Evolutionary conservation across 2,888 invertebrate species (phyloP).

Genomic region (Lepidonotus clava): DNA sequence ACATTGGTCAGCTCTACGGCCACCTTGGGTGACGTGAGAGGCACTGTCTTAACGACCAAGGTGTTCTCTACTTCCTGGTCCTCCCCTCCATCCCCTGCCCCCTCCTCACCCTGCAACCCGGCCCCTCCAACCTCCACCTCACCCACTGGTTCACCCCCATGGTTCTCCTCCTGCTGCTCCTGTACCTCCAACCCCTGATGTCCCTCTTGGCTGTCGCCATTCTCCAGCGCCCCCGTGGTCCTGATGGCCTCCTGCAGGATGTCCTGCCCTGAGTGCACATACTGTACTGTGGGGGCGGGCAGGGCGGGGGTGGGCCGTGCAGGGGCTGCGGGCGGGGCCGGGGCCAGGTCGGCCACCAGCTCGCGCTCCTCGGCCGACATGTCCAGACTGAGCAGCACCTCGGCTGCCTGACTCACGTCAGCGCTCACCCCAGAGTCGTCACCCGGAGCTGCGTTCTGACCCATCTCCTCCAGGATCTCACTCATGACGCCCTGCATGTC

Average conservation of each 20-base stretch:
- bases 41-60: neutral
- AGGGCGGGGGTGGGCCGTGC: neutral
- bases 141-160: neutral
- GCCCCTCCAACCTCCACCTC: neutral
- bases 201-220: neutral
- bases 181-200: neutral
- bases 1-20: conserved; percentile 34
- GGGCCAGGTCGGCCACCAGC: neutral
- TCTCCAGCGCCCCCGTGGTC: neutral
- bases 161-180: neutral
- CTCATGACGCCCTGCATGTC: conserved; percentile 46
- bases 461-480: conserved; percentile 45
- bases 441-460: neutral
- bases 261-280: neutral
- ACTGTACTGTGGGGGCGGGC: neutral
- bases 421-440: conserved; percentile 40
- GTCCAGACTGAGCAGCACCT: conserved; percentile 36
- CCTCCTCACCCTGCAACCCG: neutral
- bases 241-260: neutral
- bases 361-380: conserved; percentile 39
- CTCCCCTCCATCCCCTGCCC: neutral
- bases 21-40: neutral
- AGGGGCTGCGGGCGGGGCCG: neutral
- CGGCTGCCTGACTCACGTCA: conserved; percentile 26
- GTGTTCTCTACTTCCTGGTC: neutral